phyloP scores from a whole-genome alignment of 2,888 invertebrate genomes.

The Sialis fuliginosa region DNA sequence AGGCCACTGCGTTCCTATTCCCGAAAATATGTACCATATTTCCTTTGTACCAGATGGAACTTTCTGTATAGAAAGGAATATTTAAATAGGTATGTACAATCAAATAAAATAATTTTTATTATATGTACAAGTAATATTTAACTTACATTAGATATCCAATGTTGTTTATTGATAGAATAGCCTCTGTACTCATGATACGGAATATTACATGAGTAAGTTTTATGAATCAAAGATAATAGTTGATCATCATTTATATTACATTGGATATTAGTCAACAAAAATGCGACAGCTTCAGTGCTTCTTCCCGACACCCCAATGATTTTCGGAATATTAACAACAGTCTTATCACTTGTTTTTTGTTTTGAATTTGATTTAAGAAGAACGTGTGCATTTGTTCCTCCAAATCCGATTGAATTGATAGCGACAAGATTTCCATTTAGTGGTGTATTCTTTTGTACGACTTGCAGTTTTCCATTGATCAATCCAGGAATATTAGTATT shows the following conservation, averaged over 20 bases:
- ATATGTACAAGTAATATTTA: not conserved
- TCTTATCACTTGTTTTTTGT: slow-evolving; percentile 18
- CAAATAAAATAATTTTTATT: too few relatives aligned
- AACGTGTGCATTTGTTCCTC: slow-evolving; percentile 38
- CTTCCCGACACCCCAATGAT: slow-evolving; percentile 29
- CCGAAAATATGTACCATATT: slow-evolving; percentile 47
- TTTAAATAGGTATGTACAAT: too few relatives aligned
- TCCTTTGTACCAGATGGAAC: too few relatives aligned
- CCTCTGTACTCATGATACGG: slow-evolving; percentile 64
- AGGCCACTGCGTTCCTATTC: slow-evolving; percentile 49
- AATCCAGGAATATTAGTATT: slow-evolving; percentile 29
- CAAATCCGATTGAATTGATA: slow-evolving; percentile 47
- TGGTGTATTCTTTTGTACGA: slow-evolving; percentile 29
- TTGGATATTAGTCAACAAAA: slow-evolving; percentile 39
- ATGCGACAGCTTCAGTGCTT: slow-evolving; percentile 55
- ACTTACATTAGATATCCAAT: slow-evolving; percentile 1
- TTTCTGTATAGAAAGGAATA: too few relatives aligned
- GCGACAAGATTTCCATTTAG: slow-evolving; percentile 36
- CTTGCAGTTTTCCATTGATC: slow-evolving; percentile 29
- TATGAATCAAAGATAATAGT: slow-evolving; percentile 52
- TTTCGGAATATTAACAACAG: slow-evolving; percentile 19
- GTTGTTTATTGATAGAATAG: slow-evolving; percentile 39
- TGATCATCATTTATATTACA: slow-evolving; percentile 41
- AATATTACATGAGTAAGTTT: slow-evolving; percentile 45
- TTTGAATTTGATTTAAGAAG: slow-evolving; percentile 25